Base-by-base conservation (phyloP, 35 echinoderm and acorn worm genomes). In the Apostichopus californicus region DNA sequence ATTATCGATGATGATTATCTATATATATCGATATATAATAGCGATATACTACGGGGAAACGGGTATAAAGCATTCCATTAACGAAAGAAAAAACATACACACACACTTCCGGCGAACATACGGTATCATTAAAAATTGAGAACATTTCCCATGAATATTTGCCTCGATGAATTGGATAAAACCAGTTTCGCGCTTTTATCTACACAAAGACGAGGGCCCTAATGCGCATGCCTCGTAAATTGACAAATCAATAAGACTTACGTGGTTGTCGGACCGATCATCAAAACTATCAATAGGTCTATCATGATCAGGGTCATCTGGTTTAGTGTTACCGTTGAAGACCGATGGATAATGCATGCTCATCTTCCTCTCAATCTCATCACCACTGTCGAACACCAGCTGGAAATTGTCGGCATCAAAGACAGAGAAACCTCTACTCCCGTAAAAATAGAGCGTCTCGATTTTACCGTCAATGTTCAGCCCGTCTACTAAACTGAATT, bases 401-500 rank as follows among this genome's bases (percentile, higher is more conserved):
- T 72, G 78, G 22, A 95, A 72, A 55, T 93, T 86, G 13, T 92
- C 89, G 25, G 92, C 90, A 1, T 91, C 11, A 56, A 98, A 95
- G 5, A 98, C 75, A 6, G 96, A 95, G 13, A 95, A 75, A 23
- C 96, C 86, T 57, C 96, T 72, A 57, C 75, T 83, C 11, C 96
- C 96, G 75, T 81, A 98, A 89, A 84, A 90, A 54, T 91, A 92
- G 7, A 95, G 89, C 54, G 58, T 79, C 8, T 94, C 94, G 60
- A 90, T 77, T 64, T 98, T 92, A 53, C 77, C 60, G 6, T 59
- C 54, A 8, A 54, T n/a, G 65, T 80, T 77, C 3, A 94, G 53
- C 11, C 93, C 95, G 57, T 97, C 95, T 22, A 97, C 81, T 14
- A 70, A 80, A 73, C 95, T 97, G 34, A 97, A 94, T 73, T 87